Evolutionary conservation across 1,140 invertebrate genomes (phyloP), one percentile per base, ranked within the genome.

Genomic region (Steinernema feltiae): DNA sequence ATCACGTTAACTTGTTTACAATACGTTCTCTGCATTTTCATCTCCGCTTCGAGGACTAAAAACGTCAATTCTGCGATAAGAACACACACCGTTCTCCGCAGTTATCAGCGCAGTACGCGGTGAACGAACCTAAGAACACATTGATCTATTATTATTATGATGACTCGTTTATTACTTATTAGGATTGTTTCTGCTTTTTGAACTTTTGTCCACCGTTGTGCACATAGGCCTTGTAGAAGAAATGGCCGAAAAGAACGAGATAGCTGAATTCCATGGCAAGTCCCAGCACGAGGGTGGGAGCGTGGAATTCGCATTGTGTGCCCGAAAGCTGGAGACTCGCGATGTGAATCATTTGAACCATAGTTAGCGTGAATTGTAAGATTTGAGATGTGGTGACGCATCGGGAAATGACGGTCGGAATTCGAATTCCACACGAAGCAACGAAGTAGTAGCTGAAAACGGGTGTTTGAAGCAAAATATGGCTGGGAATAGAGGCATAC

Each of bases 171-270:
- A 41, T 41, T 18, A 41, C 35, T 7, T 7, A 7, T 41, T 41
- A 41, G 18, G 35, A 7, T 18, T 41, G 35, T 18, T 41, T 41
- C 35, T 41, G 35, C 18, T 41, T 41, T 18, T 41, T 41, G 18
- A 41, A 41, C 35, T 41, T 41, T 18, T 18, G 35, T 7, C 73
- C 73, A 7, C 77, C 72, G 83, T 48, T 77, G 31, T 79, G 78
- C 7, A 95, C 87, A 86, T 95, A 95, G 1, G 92, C 90, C 84
- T 93, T 92, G 87, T 93, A 92, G 90, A 95, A 95, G 90, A 95
- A 95, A 79, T 90, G 89, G 30, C 92, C 92, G 86, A 95, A 95
- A 0, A 95, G 89, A 15, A 94, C 91, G 86, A 94, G 94, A 87
- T 94, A 95, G 31, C 48, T 69, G 35, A 69, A 17, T 18, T 32